These are phyloP conservation scores for Pandemis heparana DNA, from an alignment of 2,888 invertebrate species.

Conservation along the genomic window DNA sequence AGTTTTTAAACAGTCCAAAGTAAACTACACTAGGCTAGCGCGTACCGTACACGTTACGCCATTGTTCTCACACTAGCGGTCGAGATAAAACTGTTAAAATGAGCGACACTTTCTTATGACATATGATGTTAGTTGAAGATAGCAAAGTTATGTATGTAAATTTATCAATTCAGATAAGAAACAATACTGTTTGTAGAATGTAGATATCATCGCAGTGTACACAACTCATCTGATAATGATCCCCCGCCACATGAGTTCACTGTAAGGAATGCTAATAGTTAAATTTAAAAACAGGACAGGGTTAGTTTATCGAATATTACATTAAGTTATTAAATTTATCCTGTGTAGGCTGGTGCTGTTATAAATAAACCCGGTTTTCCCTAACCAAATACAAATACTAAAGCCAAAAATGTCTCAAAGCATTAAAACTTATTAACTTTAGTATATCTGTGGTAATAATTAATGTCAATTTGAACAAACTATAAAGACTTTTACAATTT, in stretches of 20 bases:
- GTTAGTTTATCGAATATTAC: background rate
- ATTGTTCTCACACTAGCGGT: conserved; percentile 62
- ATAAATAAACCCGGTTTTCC: background rate
- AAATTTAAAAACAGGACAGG: conserved; percentile 3
- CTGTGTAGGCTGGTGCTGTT: background rate
- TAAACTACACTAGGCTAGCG: conserved; percentile 26
- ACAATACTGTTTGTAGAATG: conserved; percentile 71
- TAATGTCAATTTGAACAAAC: background rate
- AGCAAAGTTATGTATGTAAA: conserved; percentile 74
- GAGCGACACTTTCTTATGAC: conserved; percentile 74
- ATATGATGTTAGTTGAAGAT: conserved; percentile 71
- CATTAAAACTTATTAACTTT: background rate
- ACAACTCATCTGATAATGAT: conserved; percentile 41
- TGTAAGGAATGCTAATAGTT: background rate
- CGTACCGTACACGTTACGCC: conserved; percentile 54
- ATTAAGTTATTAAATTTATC: background rate
- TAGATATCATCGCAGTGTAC: conserved; percentile 67
- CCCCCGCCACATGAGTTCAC: conserved; percentile 2
- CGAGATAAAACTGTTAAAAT: conserved; percentile 73
- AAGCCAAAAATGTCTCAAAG: background rate
- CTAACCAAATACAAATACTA: background rate
- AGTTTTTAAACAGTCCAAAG: conserved; percentile 24
- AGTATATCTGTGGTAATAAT: background rate
- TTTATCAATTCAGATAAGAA: conserved; percentile 82
- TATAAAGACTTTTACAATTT: background rate